Base-by-base conservation (phyloP, 1,140 invertebrate genomes). In the Cardiocondyla obscurior region DNA sequence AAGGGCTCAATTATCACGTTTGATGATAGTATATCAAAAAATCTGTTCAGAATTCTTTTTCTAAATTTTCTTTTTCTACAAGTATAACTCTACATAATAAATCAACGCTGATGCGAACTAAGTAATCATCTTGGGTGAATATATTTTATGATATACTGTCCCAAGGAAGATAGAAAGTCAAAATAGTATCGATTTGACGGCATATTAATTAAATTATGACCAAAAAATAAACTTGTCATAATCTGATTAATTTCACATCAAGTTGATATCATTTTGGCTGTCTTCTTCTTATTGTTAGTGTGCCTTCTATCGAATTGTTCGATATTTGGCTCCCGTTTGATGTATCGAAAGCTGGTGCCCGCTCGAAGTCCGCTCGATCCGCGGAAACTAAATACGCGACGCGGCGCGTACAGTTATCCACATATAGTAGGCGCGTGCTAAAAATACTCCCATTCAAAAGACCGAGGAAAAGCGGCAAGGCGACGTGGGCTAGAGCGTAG, bases 361-460 rank as follows among this genome's bases (percentile, higher is more conserved):
- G 44, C 46, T 55, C 28, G n/a, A 53, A 53, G 62, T 33, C n/a
- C 5, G 65, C 67, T 30, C 67, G 30, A 73, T 85, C 70, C 81
- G 76, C 82, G 84, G 86, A 89, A 87, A 86, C 81, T 85, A 70
- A 85, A 90, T 87, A 87, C 82, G 82, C 88, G 69, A 25, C 83
- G 81, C 82, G 85, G 74, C 82, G 57, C 84, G 89, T 86, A 89
- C 85, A 87, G 85, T 90, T 90, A 89, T 90, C 89, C 88, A 87
- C 82, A 90, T 88, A 89, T 90, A 90, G 89, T 89, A 90, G 88
- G 86, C 84, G 76, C 83, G 73, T 73, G 85, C 89, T 89, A 86
- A 90, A 90, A 90, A 89, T 90, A 90, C 82, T 90, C 62, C 87
- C 89, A 90, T 90, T 90, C 89, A 90, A 90, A 90, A 90, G 88